A percentile compares a stretch with the other conserved stretches of the same genome.
phyloP scores from a whole-genome alignment of 2,113 vertebrate species.

The Heptranchias perlo region DNA sequence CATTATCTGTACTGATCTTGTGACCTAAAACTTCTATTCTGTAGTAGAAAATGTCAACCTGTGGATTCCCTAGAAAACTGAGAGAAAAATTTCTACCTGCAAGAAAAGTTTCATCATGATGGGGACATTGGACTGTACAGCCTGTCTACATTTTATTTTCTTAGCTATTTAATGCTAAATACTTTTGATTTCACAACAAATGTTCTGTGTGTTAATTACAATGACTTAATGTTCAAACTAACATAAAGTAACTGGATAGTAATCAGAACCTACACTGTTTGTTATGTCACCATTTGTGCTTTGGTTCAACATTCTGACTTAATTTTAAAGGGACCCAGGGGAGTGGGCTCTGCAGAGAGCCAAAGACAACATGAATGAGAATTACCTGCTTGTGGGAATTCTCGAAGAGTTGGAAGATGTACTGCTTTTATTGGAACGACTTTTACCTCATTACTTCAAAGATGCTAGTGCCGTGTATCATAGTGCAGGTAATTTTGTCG shows the following conservation, averaged over 20 bases:
- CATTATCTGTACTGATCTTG: not conserved
- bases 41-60: not conserved
- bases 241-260: not conserved
- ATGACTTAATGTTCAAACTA: not conserved
- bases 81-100: not conserved
- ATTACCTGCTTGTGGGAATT: conserved; percentile 94
- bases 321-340: conserved; percentile 77
- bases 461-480: conserved; percentile 93
- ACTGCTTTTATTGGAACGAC: conserved; percentile 91
- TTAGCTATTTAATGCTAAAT: not conserved
- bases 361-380: conserved; percentile 90
- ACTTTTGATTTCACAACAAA: not conserved
- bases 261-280: not conserved
- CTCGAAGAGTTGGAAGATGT: conserved; percentile 96
- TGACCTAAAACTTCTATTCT: not conserved
- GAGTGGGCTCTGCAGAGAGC: conserved; percentile 92
- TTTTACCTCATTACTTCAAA: conserved; percentile 97
- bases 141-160: not conserved
- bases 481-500: conserved; percentile 73
- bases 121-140: not conserved
- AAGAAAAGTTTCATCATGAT: not conserved
- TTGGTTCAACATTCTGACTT: conserved; percentile 39
- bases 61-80: not conserved
- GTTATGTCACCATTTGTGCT: not conserved
- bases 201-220: conserved; percentile 7